Percentiles rank a stretch among this genome's conserved stretches.
phyloP scores from a whole-genome alignment of 2,888 invertebrate species.

The Heterodera filipjevi region DNA sequence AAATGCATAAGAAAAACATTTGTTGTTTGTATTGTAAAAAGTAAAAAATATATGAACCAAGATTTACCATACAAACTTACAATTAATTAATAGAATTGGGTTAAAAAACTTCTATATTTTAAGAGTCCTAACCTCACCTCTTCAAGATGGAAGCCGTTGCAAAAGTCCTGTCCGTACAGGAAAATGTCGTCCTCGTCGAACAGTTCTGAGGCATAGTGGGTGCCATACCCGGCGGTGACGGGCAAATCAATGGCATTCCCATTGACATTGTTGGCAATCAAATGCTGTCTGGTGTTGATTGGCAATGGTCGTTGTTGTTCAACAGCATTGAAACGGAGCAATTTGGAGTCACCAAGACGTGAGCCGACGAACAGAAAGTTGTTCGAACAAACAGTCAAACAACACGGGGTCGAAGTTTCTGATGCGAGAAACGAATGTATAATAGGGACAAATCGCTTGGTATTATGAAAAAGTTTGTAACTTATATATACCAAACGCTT shows the following conservation, averaged over 20 bases:
- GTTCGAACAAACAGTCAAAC: constrained; percentile 74
- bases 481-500: constrained; percentile 74
- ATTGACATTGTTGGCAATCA: not conserved
- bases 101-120: not conserved
- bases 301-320: not conserved
- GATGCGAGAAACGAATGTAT: constrained; percentile 15
- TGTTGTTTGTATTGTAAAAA: too few species aligned
- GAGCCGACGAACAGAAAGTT: constrained; percentile 92
- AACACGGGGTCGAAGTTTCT: constrained; percentile 57
- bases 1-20: too few species aligned
- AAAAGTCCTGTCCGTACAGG: constrained; percentile 31
- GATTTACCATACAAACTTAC: not conserved
- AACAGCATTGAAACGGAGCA: constrained; percentile 70
- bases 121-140: not conserved
- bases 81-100: not conserved
- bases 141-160: constrained; percentile 23
- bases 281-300: not conserved
- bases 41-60: not conserved
- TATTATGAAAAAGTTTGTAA: not conserved
- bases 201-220: not conserved
- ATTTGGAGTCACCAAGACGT: constrained; percentile 88
- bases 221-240: not conserved
- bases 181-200: constrained; percentile 34
- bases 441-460: too few species aligned
- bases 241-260: not conserved